A percentile compares a stretch with the other conserved stretches of the same genome.
These are phyloP conservation scores for Papilio xuthus DNA, from an alignment of 1,140 invertebrate genomes.

Conservation along the genomic window DNA sequence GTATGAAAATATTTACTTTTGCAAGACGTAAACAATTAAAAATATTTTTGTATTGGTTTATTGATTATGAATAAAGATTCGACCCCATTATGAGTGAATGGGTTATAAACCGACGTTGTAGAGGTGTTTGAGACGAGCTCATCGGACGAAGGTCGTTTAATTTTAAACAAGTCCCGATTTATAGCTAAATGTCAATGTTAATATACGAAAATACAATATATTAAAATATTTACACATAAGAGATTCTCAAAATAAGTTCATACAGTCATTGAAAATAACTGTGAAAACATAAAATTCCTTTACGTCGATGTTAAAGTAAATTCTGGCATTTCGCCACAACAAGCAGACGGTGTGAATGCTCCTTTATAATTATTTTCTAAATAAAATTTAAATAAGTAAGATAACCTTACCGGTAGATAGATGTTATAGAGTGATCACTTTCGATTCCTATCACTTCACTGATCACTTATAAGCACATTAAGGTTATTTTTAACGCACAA, in stretches of 20 bases:
- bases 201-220: conserved; percentile 1
- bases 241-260: not conserved
- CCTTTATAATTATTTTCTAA: conserved; percentile 14
- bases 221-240: not conserved
- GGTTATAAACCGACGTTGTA: not conserved
- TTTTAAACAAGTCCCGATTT: conserved; percentile 12
- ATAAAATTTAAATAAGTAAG: conserved; percentile 2
- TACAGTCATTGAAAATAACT: conserved; percentile 53
- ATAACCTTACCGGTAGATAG: conserved; percentile 43
- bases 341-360: conserved; percentile 29
- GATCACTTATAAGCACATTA: conserved; percentile 65
- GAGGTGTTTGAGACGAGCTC: conserved; percentile 16
- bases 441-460: conserved; percentile 54
- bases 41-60: conserved; percentile 2
- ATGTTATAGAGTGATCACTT: conserved; percentile 57
- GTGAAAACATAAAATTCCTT: conserved; percentile 64
- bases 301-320: conserved; percentile 62
- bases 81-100: conserved; percentile 17
- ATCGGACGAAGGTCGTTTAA: conserved; percentile 18
- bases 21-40: not conserved
- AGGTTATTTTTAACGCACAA: conserved; percentile 48
- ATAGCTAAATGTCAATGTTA: conserved; percentile 29
- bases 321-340: conserved; percentile 65
- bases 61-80: conserved; percentile 22
- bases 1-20: not conserved